These are phyloP conservation scores for Sycobia sp. DNA, from an alignment of 1,140 invertebrate species.

Conservation along the genomic window DNA sequence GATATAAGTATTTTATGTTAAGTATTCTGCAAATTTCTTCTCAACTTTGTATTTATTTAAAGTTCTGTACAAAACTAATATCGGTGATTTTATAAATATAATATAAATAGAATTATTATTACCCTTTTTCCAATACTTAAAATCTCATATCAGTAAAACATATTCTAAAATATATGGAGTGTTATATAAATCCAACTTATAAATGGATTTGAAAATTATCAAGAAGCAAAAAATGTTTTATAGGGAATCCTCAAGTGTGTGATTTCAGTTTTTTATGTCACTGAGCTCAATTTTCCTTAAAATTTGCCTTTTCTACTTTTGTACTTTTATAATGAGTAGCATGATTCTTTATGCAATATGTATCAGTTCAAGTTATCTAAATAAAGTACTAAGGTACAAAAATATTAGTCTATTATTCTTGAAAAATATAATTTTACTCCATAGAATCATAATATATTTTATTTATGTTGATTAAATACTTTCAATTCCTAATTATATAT, in stretches of 20 bases:
- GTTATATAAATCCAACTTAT: neutral
- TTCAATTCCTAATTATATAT: too few relatives aligned
- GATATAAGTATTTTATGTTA: conserved; percentile 12
- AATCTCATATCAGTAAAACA: conserved; percentile 11
- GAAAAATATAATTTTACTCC: too few relatives aligned
- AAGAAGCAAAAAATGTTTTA: conserved; percentile 2
- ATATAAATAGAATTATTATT: neutral
- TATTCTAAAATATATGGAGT: conserved; percentile 5
- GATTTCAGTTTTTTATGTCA: conserved; percentile 20
- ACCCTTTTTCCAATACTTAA: too few relatives aligned
- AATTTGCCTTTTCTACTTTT: conserved; percentile 33
- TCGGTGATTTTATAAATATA: too few relatives aligned
- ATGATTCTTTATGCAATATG: conserved; percentile 13
- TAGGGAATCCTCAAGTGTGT: neutral
- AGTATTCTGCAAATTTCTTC: conserved; percentile 15
- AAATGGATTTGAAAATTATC: conserved; percentile 6
- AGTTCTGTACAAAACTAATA: too few relatives aligned
- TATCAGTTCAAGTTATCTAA: conserved; percentile 17
- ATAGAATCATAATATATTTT: too few relatives aligned
- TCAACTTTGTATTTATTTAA: neutral
- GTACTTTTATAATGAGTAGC: conserved; percentile 24
- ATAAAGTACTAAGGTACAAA: conserved; percentile 26
- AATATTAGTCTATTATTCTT: too few relatives aligned
- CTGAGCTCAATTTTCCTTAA: conserved; percentile 15
- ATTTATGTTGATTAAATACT: too few relatives aligned